A percentile compares a stretch with the other conserved stretches of the same genome.
Conservation (phyloP, 1,140 invertebrate genomes). For the Lithobius niger region DNA sequence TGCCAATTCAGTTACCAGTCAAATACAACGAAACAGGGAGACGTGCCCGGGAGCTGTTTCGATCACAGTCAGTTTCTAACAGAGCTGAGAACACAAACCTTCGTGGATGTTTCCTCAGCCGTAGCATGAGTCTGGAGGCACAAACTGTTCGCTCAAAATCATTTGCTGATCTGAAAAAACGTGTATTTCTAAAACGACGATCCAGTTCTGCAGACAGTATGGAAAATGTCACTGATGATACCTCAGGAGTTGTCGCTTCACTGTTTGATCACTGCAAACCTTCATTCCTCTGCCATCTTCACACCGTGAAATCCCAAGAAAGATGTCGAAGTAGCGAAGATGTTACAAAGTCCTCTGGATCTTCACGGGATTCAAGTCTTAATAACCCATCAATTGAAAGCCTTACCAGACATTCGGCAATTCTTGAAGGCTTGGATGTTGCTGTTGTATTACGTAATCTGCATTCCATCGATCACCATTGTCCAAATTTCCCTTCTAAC, state of each 20-base stretch:
- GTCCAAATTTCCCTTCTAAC: conserved; percentile 31
- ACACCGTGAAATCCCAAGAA: background rate
- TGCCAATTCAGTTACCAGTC: conserved; percentile 14
- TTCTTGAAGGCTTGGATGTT: background rate
- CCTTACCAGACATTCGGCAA: background rate
- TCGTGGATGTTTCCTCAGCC: background rate
- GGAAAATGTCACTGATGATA: background rate
- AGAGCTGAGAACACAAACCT: background rate
- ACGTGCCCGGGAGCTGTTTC: background rate
- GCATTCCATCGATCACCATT: background rate
- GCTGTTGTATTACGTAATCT: conserved; percentile 3
- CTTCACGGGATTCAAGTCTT: background rate
- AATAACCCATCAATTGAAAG: background rate
- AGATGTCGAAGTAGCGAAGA: background rate
- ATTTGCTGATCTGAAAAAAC: conserved; percentile 16
- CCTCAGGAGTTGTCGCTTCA: background rate
- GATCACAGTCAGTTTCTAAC: background rate
- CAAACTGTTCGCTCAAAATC: conserved; percentile 17
- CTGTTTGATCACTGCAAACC: too few relatives aligned
- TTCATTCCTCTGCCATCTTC: background rate
- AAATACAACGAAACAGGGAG: background rate
- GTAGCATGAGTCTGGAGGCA: background rate
- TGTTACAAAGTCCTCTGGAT: background rate
- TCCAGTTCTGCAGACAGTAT: conserved; percentile 18
- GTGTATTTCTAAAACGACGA: conserved; percentile 10